Conservation (phyloP, 2,113 vertebrate genomes). For the Scomber japonicus region DNA sequence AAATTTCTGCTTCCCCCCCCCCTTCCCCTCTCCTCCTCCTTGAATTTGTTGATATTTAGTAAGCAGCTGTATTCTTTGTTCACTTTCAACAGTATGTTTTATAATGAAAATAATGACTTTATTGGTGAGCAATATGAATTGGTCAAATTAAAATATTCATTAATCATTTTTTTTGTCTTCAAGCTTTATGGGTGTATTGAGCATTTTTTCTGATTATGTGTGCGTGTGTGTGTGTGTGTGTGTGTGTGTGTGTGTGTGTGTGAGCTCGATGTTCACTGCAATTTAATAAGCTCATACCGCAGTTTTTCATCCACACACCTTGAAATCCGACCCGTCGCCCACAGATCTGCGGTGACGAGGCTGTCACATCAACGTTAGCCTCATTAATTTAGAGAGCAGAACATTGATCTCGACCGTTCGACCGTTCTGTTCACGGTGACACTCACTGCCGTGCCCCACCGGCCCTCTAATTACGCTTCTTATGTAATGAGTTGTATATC, state of each 20-base stretch:
- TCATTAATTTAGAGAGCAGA: slow-evolving; percentile 77
- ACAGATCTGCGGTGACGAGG: slow-evolving; percentile 28
- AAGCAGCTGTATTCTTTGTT: slow-evolving; percentile 81
- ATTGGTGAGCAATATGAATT: slow-evolving; percentile 81
- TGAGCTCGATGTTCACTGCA: neutral
- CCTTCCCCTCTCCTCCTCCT: slow-evolving; percentile 43
- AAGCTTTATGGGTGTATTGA: slow-evolving; percentile 1
- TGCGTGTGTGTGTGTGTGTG: neutral
- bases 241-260: neutral
- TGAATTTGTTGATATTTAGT: slow-evolving; percentile 78
- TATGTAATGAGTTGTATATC: slow-evolving; percentile 62
- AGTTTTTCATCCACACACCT: slow-evolving; percentile 8
- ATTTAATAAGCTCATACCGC: slow-evolving; percentile 25
- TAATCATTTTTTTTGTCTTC: slow-evolving; percentile 45
- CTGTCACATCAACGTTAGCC: slow-evolving; percentile 74
- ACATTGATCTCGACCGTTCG: slow-evolving; percentile 66
- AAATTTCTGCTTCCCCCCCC: slow-evolving; percentile 66
- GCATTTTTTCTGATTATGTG: neutral
- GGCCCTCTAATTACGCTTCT: slow-evolving; percentile 64
- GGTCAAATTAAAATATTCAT: slow-evolving; percentile 81
- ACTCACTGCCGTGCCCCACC: slow-evolving; percentile 33
- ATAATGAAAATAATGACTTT: slow-evolving; percentile 78
- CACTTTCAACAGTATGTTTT: slow-evolving; percentile 82
- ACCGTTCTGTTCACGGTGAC: slow-evolving; percentile 54
- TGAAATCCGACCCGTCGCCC: slow-evolving; percentile 39